A percentile compares a stretch with the other conserved stretches of the same genome.
phyloP scores from a whole-genome alignment of 2,113 vertebrate genomes.

The Campylomormyrus numenius region DNA sequence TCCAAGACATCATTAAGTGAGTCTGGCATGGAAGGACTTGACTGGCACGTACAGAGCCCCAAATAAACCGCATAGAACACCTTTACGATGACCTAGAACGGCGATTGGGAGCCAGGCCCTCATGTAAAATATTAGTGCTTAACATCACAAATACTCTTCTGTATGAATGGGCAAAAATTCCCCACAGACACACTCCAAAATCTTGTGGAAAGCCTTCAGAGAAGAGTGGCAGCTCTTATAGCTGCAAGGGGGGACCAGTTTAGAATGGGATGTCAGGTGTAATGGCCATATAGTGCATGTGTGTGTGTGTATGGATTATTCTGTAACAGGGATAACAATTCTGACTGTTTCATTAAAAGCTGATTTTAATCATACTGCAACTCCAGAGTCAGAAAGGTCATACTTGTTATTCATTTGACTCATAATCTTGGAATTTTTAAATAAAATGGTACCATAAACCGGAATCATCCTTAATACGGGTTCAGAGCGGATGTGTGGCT shows the following conservation, averaged over 20 bases:
- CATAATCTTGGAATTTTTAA: neutral
- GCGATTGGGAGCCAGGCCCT: neutral
- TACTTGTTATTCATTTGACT: neutral
- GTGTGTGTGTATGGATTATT: neutral
- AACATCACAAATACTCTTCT: neutral
- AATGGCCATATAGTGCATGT: neutral
- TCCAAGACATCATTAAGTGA: neutral
- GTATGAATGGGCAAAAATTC: neutral
- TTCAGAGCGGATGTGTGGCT: constrained; percentile 26
- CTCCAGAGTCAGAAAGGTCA: neutral
- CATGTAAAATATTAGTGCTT: neutral
- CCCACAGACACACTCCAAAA: neutral
- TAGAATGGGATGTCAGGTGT: neutral
- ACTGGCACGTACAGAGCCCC: neutral
- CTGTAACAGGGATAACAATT: neutral
- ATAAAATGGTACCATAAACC: neutral
- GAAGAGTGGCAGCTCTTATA: neutral
- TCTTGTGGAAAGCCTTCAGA: neutral
- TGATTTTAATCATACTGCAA: neutral
- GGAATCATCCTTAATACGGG: neutral
- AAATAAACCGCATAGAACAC: neutral
- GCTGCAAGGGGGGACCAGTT: no score
- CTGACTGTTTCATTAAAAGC: neutral
- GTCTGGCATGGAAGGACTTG: neutral
- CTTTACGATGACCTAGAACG: neutral